Evolutionary conservation across 1,140 invertebrate species (phyloP), one percentile per base, ranked within the genome.

Genomic region (Platorchestia sp.): DNA sequence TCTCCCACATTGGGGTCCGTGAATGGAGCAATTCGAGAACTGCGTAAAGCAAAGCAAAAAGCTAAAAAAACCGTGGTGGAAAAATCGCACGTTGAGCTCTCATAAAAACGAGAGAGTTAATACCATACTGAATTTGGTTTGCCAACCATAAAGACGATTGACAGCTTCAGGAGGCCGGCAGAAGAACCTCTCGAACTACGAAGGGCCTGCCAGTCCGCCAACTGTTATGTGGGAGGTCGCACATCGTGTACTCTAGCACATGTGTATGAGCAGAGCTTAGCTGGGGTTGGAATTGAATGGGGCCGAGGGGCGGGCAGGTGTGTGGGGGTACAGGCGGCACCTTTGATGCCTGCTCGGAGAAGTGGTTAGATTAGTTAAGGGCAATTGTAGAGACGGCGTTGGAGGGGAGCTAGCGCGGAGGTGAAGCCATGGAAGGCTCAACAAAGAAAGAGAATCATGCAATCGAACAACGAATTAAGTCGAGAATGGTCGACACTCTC

Each of bases 321-420:
- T 93, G 91, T 42, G 91, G 91, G 45, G 45, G 43, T 47, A 40
- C 87, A 93, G 40, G 91, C 91, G 91, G 91, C 45, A 44, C 91
- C 91, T 93, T 93, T 93, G 91, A 93, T 93, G 43, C 45, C 43
- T 44, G 91, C 91, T 44, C 45, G 45, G 91, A 93, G 91, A 93
- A 93, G 91, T 47, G 91, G 91, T 93, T 93, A 93, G 91, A 93
- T 93, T 93, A 93, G 91, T 93, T 93, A 93, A 93, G 91, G 91
- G 91, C 91, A 93, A 93, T 93, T 93, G 91, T 93, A 93, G 91
- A 89, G 87, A 89, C 87, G 87, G 87, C 43, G 87, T 89, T 41
- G 87, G 87, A 42, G 87, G 59, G 87, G 87, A 89, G 87, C 87
- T 0, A 89, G 87, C n/a, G 87, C 87, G 5, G 41, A 42, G 87